Base-by-base conservation (phyloP, 1,140 invertebrate species). In the Hetaerina americana region DNA sequence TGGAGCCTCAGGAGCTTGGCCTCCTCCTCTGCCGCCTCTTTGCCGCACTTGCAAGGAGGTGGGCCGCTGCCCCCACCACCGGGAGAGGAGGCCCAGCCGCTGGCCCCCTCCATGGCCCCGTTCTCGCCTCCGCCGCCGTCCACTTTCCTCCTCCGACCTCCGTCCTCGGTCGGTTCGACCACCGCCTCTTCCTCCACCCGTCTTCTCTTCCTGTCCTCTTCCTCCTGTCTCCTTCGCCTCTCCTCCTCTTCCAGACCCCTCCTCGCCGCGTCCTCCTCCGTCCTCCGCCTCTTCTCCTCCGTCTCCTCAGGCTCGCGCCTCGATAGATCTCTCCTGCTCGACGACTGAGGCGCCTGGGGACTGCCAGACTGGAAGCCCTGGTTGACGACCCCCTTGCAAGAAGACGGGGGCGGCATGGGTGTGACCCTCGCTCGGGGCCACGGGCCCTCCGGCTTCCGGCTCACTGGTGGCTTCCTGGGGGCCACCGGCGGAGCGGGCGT, bases 1-100 rank as follows among this genome's bases (percentile, higher is more conserved):
- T 82, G 81, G 18, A 78, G 69, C 70, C 81, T 80, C 69, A 85
- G 72, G 40, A 57, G 40, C 22, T 57, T 10, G 40, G 40, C 40
- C 40, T 57, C 40, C 31, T 40, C 31, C 31, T 40, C 31, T n/a
- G n/a, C n/a, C 10, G 69, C 68, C 26, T 72, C 68, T 28, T 49
- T 69, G 27, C 40, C 40, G 40, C 40, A 57, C 15, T 57, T n/a
- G 40, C 40, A 57, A 40, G 6, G 6, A 6, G 31, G 31, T 18
- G 6, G 6, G 6, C 40, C 40, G 15, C 22, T 12, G 3, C 1
- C 40, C 15, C 2, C 40, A n/a, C n/a, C n/a, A n/a, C n/a, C n/a
- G n/a, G n/a, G n/a, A n/a, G n/a, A n/a, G n/a, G n/a, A n/a, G n/a
- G n/a, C n/a, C n/a, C n/a, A n/a, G n/a, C n/a, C n/a, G n/a, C n/a